Base-by-base conservation (phyloP, 2,888 invertebrate species). In the Netelia melanura region DNA sequence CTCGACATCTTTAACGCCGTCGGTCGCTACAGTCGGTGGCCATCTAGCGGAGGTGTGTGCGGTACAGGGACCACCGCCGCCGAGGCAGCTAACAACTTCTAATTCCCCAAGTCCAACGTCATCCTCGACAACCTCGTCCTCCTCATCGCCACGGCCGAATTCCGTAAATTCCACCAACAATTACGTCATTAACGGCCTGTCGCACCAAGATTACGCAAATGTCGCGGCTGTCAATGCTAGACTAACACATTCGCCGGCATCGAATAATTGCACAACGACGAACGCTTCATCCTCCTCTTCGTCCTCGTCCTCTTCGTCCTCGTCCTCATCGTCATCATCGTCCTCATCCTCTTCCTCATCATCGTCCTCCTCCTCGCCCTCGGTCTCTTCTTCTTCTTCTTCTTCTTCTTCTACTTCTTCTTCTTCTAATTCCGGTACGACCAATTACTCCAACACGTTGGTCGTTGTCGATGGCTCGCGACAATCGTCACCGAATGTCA, bases 1-100 rank as follows among this genome's bases (percentile, higher is more conserved):
- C 43, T 61, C 81, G 61, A 44, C 72, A 43, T 56, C 90, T 86
- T 56, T 90, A 86, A 89, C 91, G 83, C 89, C 86, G 85, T 87
- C 77, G 81, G 84, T 77, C 67, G 85, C 87, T 65, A 83, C 89
- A 84, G 89, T 88, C 90, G 93, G 92, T 93, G 90, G 90, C 89
- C 93, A 93, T 90, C 92, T 92, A 90, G 93, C 92, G 93, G 93
- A 93, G 93, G 93, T 93, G 93, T 93, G 93, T 93, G 93, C 93
- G 93, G 93, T 93, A 91, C 93, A 93, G 92, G 93, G 93, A 92
- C 93, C 92, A 90, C 58, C 78, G 78, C 93, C 81, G 85, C 92
- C 91, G 90, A 92, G 90, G 93, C 93, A 93, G 93, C 93, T 93
- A 92, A 92, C 92, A 91, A 76, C 93, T 91, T 78, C 93, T 91